Base-by-base conservation (phyloP, 2,797 vertebrate species). In the Silurus lanzhouensis region DNA sequence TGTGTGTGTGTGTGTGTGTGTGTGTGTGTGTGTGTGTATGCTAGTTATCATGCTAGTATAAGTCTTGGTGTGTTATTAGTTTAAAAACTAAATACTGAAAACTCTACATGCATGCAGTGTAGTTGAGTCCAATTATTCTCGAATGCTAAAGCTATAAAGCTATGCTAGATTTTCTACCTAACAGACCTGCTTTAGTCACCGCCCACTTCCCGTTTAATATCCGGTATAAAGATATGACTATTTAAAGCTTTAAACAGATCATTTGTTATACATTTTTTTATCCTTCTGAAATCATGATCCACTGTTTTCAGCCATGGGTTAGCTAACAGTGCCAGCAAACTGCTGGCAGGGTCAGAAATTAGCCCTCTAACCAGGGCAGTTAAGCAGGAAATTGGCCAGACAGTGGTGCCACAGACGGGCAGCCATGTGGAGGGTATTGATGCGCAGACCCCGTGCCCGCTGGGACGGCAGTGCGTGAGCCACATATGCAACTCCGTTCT, bases 401-500 rank as follows among this genome's bases (percentile, higher is more conserved):
- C 92, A 93, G 94, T 57, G 15, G 14, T 79, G 52, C 76, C 81
- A 93, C 92, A 94, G 91, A 93, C 66, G 52, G 87, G 82, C 88
- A 84, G 89, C 85, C 84, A 88, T 88, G 84, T 90, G 94, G 91
- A 92, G 92, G 90, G 93, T 95, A 94, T 95, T 92, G 91, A 68
- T 92, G 93, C 90, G 89, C 92, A 90, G 90, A 92, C 91, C 91
- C 87, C 83, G 48, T 90, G 89, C 89, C 92, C 93, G 92, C 91
- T 89, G 90, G 94, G 94, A 95, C 89, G 22, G 25, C 88, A 90
- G 92, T 91, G 93, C 92, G 92, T 93, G 91, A 93, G 88, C 92
- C 93, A 92, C 95, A 95, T 94, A 95, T 95, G 95, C 93, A 89
- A 91, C 91, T 90, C 91, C 93, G 92, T 89, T 88, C 86, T 87